These are phyloP conservation scores for Mustela lutreola DNA, from an alignment of 2,113 vertebrate species.

Conservation along the genomic window DNA sequence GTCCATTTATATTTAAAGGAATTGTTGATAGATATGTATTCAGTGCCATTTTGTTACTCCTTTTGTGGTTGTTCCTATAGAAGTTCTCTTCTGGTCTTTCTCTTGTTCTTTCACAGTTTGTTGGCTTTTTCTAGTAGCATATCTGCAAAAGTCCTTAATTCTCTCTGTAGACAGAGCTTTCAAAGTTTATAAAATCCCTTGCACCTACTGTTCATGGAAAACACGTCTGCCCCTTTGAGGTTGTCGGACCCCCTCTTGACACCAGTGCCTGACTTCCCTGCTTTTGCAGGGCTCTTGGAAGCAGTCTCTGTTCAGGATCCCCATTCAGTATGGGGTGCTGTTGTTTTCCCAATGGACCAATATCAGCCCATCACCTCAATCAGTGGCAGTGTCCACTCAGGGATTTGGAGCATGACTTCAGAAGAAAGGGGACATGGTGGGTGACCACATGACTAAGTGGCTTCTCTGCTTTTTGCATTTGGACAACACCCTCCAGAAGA, in stretches of 20 bases:
- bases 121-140: neutral
- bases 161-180: neutral
- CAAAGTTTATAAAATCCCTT: too few relatives aligned
- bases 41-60: neutral
- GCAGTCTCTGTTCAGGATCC: rapidly evolving
- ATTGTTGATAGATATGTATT: neutral
- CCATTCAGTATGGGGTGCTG: rapidly evolving
- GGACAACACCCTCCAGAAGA: rapidly evolving
- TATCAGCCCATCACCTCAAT: rapidly evolving
- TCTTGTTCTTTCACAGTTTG: neutral
- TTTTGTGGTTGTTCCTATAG: neutral
- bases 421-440: too few relatives aligned
- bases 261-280: rapidly evolving
- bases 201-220: neutral
- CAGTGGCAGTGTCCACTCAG: rapidly evolving
- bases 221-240: rapidly evolving
- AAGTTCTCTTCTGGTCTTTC: neutral
- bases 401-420: rapidly evolving
- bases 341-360: rapidly evolving
- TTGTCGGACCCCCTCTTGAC: rapidly evolving
- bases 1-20: neutral
- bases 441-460: rapidly evolving
- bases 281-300: rapidly evolving
- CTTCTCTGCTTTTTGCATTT: neutral
- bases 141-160: neutral